These are phyloP conservation scores for Chrysolina oricalcia DNA, from an alignment of 2,888 invertebrate species.

Conservation along the genomic window DNA sequence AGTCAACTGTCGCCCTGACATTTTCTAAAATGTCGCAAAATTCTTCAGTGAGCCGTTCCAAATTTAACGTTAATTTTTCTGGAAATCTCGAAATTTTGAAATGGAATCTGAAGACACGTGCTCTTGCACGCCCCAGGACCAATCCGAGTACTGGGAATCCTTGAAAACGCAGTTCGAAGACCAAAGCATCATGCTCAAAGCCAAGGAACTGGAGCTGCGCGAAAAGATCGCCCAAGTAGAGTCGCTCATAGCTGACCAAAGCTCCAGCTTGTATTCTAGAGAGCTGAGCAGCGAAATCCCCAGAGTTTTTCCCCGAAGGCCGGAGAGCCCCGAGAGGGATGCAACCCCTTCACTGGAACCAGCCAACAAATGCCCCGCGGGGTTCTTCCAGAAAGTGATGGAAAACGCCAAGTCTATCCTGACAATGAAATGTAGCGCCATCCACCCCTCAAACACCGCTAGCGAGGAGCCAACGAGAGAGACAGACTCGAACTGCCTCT, in stretches of 20 bases:
- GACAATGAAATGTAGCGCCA: slow-evolving; percentile 46
- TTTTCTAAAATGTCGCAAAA: slow-evolving; percentile 25
- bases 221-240: slow-evolving; percentile 48
- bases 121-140: slow-evolving; percentile 2
- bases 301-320: slow-evolving; percentile 36
- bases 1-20: slow-evolving; percentile 16
- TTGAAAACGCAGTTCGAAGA: slow-evolving; percentile 46
- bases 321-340: slow-evolving; percentile 37
- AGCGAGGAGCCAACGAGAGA: slow-evolving; percentile 53
- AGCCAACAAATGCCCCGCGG: slow-evolving; percentile 33
- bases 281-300: slow-evolving; percentile 26
- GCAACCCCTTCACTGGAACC: not conserved
- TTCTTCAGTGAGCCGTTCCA: slow-evolving; percentile 14
- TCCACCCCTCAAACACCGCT: slow-evolving; percentile 36
- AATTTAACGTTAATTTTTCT: slow-evolving; percentile 21
- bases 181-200: slow-evolving; percentile 40
- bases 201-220: slow-evolving; percentile 45
- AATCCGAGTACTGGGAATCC: slow-evolving; percentile 43
- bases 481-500: slow-evolving; percentile 32
- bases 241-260: slow-evolving; percentile 30
- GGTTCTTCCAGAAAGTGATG: slow-evolving; percentile 60
- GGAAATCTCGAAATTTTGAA: slow-evolving; percentile 6
- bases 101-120: slow-evolving; percentile 39
- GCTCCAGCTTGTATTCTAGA: slow-evolving; percentile 13
- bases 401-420: slow-evolving; percentile 60